Base-by-base conservation (phyloP, 2,797 vertebrate genomes). In the Dicrostonyx torquatus region DNA sequence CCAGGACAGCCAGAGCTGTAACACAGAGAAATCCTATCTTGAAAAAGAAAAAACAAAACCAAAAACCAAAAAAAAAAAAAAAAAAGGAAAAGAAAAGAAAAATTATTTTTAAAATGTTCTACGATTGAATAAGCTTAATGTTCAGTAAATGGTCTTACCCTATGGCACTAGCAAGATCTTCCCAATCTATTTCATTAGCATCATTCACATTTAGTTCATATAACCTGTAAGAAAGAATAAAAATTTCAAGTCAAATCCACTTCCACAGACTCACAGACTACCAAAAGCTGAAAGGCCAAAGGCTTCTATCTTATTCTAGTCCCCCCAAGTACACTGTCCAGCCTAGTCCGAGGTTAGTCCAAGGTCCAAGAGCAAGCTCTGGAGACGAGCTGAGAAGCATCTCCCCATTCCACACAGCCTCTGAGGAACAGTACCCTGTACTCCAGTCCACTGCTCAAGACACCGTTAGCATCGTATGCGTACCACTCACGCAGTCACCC, bases 141-240 rank as follows among this genome's bases (percentile, higher is more conserved):
- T 50, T 50, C 76, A 95, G 58, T 15, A 50, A 45, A 84, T 4
- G 40, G 43, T 24, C 98, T 99, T 98, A 99, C 99, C 99, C 99
- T 0, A 99, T 34, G n/a, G 10, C 2, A 1, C 66, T 0, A 7
- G 98, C 96, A 8, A 99, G 97, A 10, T 98, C 95, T 17, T 99
- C 98, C 99, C 99, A 99, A 77, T 99, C 97, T 0, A 99, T 92
- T 40, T 99, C 98, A 0, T 97, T 97, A 0, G 76, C 4, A 68
- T 99, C 99, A 0, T 99, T 98, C 91, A 98, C 97, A 0, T 96
- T 88, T 97, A 98, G 94, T 85, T 98, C 95, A 96, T 99, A 97
- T 94, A 99, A 94, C 72, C 99, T 99, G 96, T 8, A 85, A 97
- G 86, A 31, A 78, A 50, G 96, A 58, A 93, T 13, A 55, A 76